These are phyloP conservation scores for Pholis gunnellus DNA, from an alignment of 2,113 vertebrate species.

Conservation along the genomic window DNA sequence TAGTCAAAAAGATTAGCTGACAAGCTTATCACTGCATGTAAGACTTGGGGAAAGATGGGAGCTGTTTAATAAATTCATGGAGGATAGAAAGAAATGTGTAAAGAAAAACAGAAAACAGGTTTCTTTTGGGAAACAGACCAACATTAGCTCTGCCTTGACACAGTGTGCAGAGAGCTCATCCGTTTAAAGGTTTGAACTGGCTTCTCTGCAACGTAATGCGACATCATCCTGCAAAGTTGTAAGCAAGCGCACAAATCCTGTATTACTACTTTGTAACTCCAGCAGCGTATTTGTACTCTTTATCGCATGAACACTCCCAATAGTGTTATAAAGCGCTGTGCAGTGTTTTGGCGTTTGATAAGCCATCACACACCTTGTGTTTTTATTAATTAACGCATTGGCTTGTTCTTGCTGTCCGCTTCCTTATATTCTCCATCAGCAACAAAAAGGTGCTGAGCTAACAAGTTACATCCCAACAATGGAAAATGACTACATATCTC, in stretches of 20 bases:
- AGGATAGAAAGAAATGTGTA: neutral
- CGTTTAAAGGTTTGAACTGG: neutral
- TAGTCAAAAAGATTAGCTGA: too few relatives aligned
- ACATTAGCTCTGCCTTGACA: neutral
- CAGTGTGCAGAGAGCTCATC: neutral
- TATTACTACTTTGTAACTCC: neutral
- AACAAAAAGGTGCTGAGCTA: neutral
- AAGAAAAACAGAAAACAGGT: neutral
- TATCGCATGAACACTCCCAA: neutral
- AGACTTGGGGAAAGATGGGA: slow-evolving; percentile 5
- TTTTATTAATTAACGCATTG: neutral
- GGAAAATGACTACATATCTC: neutral
- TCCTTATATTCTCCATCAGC: neutral
- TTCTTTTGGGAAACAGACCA: neutral
- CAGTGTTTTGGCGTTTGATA: neutral
- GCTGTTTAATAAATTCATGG: slow-evolving; percentile 22
- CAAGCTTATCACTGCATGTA: neutral
- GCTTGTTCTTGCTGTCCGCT: neutral
- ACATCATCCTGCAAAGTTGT: neutral
- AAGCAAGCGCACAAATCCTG: neutral
- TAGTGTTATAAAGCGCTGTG: neutral
- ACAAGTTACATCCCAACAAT: neutral
- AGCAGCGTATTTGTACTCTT: neutral
- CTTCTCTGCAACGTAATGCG: neutral
- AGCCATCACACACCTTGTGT: neutral